Evolutionary conservation across 2,797 vertebrate species (phyloP), one percentile per base, ranked within the genome.

Genomic region (Enteromius viviparus): DNA sequence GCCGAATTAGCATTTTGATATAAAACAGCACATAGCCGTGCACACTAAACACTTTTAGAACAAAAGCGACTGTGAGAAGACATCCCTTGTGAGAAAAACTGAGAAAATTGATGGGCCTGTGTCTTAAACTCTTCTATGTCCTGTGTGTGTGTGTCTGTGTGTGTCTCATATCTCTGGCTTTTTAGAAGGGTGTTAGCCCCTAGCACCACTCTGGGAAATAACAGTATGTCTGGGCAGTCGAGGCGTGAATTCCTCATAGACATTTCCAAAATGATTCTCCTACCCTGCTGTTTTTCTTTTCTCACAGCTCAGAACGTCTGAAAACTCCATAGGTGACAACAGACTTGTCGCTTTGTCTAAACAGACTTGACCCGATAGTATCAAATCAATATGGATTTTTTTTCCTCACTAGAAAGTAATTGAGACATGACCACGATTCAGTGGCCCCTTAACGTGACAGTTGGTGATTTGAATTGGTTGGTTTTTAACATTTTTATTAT

Each of bases 171-270:
- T 72, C 80, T 53, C 60, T 70, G 49, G 47, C 40, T 68, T 65
- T 58, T 49, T 51, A 69, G 49, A 69, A 77, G 74, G 65, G 64
- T 83, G 81, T 83, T 77, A 83, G 74, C 72, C 81, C 81, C 81
- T 37, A 77, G 81, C 74, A 83, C 26, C 74, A 77, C 74, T 62
- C 26, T 83, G 81, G 74, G 81, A 83, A 83, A 83, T 83, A 77
- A 77, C 81, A 83, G 81, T 77, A 77, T 83, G 81, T 83, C 74
- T 70, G 81, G 65, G 17, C 74, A 70, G 40, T 76, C 64, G 2
- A 83, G 64, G 74, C 75, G 74, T 83, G 74, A 83, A 76, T 83
- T 83, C 81, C 71, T 81, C 62, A 70, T 70, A 83, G 81, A 83
- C 81, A 62, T 69, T 83, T 77, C 64, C 81, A 60, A 70, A 51